Evolutionary conservation across 2,888 invertebrate species (phyloP).

Genomic region (Eilema depressum): DNA sequence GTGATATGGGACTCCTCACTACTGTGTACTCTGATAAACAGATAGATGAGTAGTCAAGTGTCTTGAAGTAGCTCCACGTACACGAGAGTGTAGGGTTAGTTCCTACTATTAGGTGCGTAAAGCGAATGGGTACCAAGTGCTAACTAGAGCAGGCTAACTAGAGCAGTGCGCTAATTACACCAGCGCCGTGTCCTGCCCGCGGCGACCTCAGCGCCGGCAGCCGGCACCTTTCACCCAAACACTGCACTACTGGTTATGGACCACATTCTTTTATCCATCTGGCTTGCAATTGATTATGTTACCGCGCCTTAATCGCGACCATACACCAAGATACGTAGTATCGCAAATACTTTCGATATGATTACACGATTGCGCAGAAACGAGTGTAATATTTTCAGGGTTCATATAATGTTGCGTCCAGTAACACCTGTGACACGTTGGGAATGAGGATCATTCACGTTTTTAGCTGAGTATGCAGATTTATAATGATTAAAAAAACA

Average conservation of each 20-base stretch:
- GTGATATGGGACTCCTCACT: too few species aligned
- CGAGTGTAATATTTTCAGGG: too few species aligned
- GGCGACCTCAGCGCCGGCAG: conserved; percentile 54
- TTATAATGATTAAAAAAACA: too few species aligned
- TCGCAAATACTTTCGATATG: background rate
- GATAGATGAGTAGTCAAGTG: background rate
- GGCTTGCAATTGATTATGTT: conserved; percentile 18
- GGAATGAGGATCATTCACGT: too few species aligned
- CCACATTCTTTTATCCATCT: conserved; percentile 33
- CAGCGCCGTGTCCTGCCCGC: conserved; percentile 30
- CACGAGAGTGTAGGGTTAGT: background rate
- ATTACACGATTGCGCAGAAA: background rate
- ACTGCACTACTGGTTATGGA: conserved; percentile 35
- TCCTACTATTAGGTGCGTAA: background rate
- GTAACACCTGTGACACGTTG: too few species aligned
- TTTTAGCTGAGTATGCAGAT: too few species aligned
- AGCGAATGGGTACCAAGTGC: background rate
- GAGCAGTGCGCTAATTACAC: background rate
- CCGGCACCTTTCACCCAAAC: conserved; percentile 58
- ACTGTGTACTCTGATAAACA: too few species aligned
- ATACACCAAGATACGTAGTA: background rate
- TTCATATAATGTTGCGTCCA: too few species aligned
- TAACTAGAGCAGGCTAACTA: background rate
- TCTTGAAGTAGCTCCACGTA: too few species aligned
- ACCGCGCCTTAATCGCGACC: background rate